A percentile compares a stretch with the other conserved stretches of the same genome.
These are phyloP conservation scores for Tyto alba DNA, from an alignment of 2,113 vertebrate species.

Conservation along the genomic window DNA sequence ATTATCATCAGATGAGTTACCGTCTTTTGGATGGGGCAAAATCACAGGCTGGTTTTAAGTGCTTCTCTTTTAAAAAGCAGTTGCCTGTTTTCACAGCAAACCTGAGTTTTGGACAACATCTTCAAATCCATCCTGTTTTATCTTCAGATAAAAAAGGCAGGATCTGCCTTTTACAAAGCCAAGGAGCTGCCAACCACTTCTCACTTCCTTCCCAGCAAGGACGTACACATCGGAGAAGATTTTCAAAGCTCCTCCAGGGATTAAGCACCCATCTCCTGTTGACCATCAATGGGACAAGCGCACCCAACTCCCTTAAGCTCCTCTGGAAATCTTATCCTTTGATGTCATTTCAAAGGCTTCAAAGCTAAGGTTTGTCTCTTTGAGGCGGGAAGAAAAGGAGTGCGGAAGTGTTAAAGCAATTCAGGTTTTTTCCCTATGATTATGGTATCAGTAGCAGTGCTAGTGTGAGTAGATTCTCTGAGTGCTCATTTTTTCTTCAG, in stretches of 20 bases:
- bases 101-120: neutral
- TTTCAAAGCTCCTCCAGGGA: constrained; percentile 19
- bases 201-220: neutral
- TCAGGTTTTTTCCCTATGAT: neutral
- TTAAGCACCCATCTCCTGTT: neutral
- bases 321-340: constrained; percentile 33
- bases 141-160: neutral
- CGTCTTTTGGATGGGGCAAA: neutral
- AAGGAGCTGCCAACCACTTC: neutral
- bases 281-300: neutral
- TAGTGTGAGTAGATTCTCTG: neutral
- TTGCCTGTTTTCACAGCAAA: neutral
- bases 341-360: constrained; percentile 43
- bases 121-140: neutral
- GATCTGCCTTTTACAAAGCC: neutral
- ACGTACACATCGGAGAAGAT: neutral
- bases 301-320: constrained; percentile 13
- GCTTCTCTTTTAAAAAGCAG: neutral
- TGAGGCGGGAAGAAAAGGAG: neutral
- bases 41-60: neutral
- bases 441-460: neutral
- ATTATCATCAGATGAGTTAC: neutral
- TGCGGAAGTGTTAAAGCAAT: neutral
- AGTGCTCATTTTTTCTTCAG: neutral
- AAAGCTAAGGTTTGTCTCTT: constrained; percentile 33